Evolutionary conservation across 2,113 vertebrate genomes (phyloP), one percentile per base, ranked within the genome.

Genomic region (Melanerpes formicivorus): DNA sequence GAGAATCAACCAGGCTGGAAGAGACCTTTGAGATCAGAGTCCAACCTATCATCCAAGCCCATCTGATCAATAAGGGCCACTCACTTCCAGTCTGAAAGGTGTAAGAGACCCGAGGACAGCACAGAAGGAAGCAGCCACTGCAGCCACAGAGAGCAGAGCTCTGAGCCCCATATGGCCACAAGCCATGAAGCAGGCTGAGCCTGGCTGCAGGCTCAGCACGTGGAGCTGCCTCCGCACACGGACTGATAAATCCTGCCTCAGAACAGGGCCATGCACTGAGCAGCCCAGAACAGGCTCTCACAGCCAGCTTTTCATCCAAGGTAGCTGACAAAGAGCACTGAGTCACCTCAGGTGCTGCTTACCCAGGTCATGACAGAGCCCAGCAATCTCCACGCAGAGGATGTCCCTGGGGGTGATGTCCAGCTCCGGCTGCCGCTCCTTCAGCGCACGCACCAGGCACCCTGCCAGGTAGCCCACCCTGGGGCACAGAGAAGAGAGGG

Each of bases 301-400:
- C 18, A 77, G 71, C 6, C n/a, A 66, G 27, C 21, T 67, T 60
- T 83, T 46, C 66, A 60, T 12, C 27, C 17, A 37, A 21, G 16
- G 42, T 15, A 78, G 30, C 25, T 67, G 64, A 54, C 55, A 52
- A 59, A 73, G 27, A 66, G n/a, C 73, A 89, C 62, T 2, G 55
- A 75, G 15, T 9, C 30, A n/a, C 2, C 29, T 62, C 48, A 63
- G 10, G 17, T 8, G 18, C 6, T 65, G 52, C 96, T 97, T 95
- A 99, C 99, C 99, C 25, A 99, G 95, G 93, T 99, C 99, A 10
- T 99, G 99, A 84, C 99, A 99, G 73, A 99, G 98, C 6, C 99
- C 99, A 19, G 99, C 99, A 3, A 99, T 99, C 96, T 99, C 98
- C 73, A 99, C 99, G 79, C 99, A 99, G 7, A 99, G 98, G 23